A percentile compares a stretch with the other conserved stretches of the same genome.
These are phyloP conservation scores for Podarcis siculus DNA, from an alignment of 2,797 vertebrate species.

Conservation along the genomic window DNA sequence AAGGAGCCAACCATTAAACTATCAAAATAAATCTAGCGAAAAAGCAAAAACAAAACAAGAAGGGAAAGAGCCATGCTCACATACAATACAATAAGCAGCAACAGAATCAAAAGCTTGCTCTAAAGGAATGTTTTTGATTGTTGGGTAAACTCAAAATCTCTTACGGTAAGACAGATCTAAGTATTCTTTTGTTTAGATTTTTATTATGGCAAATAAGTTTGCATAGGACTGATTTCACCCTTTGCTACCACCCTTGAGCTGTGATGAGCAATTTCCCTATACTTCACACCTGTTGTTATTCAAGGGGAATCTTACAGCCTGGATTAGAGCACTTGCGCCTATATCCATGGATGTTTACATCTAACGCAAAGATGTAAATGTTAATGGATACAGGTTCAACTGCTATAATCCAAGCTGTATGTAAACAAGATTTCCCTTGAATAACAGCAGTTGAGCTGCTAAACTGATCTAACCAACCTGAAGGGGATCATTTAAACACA, in stretches of 20 bases:
- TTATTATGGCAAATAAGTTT: neutral
- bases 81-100: too few species aligned
- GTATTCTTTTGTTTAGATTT: neutral
- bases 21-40: too few species aligned
- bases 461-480: neutral
- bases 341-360: neutral
- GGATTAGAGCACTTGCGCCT: neutral
- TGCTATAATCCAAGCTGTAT: neutral
- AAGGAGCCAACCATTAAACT: too few species aligned
- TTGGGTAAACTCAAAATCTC: too few species aligned
- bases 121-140: too few species aligned
- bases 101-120: too few species aligned
- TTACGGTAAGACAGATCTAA: too few species aligned
- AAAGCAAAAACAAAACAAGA: too few species aligned
- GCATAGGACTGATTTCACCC: neutral
- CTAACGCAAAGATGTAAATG: neutral
- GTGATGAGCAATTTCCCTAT: neutral
- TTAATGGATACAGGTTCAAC: neutral
- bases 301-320: neutral
- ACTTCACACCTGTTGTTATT: slow-evolving; percentile 10
- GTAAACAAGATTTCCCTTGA: neutral
- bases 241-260: neutral
- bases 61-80: too few species aligned
- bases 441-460: neutral
- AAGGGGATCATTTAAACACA: neutral